Conservation (phyloP, 2,888 invertebrate species). For the Mythimna pallens region DNA sequence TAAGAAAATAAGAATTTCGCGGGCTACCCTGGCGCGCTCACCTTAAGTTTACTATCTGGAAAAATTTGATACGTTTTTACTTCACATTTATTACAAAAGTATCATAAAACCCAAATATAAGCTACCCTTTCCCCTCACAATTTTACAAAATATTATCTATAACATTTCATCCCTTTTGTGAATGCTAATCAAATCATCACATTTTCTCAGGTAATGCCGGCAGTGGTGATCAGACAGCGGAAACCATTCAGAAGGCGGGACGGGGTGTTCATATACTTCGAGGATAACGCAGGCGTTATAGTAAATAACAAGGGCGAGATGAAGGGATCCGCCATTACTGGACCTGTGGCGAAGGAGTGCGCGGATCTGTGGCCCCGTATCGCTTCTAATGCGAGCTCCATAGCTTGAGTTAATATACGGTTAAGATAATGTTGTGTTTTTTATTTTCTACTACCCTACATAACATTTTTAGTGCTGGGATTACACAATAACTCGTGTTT, state of each 20-base stretch:
- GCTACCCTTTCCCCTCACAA: no score
- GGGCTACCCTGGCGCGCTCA: no score
- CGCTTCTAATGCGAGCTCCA: slow-evolving; percentile 99
- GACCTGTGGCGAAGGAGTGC: slow-evolving; percentile 99
- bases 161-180: no score
- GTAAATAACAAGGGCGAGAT: slow-evolving; percentile 99
- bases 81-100: not conserved
- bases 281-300: slow-evolving; percentile 99
- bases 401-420: slow-evolving; percentile 92
- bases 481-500: no score
- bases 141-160: not conserved
- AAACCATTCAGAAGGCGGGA: slow-evolving; percentile 99
- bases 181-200: not conserved
- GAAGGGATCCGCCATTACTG: slow-evolving; percentile 99
- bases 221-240: slow-evolving; percentile 99
- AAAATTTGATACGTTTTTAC: no score
- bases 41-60: no score
- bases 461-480: no score
- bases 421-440: slow-evolving; percentile 66
- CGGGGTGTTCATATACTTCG: slow-evolving; percentile 99
- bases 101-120: not conserved
- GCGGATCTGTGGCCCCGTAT: slow-evolving; percentile 99
- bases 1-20: no score
- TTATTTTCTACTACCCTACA: slow-evolving; percentile 27
- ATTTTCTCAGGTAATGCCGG: slow-evolving; percentile 96